Evolutionary conservation across 2,797 vertebrate genomes (phyloP).

Genomic region (Pseudochromis fuscus): DNA sequence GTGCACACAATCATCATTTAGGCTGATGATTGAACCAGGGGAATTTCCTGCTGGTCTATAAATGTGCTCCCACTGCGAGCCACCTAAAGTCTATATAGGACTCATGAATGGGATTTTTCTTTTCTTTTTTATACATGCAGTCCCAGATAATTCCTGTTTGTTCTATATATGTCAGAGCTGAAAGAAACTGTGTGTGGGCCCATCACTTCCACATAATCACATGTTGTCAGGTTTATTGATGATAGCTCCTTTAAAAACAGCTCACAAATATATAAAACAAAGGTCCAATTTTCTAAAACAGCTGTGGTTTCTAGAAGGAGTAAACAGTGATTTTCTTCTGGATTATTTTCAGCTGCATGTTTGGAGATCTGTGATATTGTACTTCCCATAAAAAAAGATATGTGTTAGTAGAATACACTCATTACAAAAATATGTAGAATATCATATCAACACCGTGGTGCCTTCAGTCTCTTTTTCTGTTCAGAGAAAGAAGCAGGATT

Average conservation of each 20-base stretch:
- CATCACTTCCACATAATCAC: constrained; percentile 5
- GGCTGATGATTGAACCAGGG: neutral
- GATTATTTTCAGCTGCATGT: neutral
- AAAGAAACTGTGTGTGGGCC: constrained; percentile 1
- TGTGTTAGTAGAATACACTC: no score
- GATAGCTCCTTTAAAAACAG: neutral
- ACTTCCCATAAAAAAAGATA: no score
- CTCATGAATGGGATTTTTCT: no score
- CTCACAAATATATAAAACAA: neutral
- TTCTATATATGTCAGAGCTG: neutral
- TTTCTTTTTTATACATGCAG: no score
- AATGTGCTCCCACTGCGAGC: no score
- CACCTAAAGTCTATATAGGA: no score
- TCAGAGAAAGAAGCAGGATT: no score
- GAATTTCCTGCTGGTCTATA: neutral
- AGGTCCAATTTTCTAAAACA: neutral
- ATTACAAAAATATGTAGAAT: no score
- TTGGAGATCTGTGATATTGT: neutral
- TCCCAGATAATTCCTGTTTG: no score
- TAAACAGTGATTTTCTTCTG: neutral
- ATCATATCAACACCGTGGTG: no score
- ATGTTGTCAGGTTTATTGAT: neutral
- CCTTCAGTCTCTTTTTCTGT: no score
- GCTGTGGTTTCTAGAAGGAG: neutral
- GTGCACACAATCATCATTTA: no score